A percentile compares a stretch with the other conserved stretches of the same genome.
Conservation (phyloP, 2,113 vertebrate genomes). For the Sapayoa aenigma region DNA sequence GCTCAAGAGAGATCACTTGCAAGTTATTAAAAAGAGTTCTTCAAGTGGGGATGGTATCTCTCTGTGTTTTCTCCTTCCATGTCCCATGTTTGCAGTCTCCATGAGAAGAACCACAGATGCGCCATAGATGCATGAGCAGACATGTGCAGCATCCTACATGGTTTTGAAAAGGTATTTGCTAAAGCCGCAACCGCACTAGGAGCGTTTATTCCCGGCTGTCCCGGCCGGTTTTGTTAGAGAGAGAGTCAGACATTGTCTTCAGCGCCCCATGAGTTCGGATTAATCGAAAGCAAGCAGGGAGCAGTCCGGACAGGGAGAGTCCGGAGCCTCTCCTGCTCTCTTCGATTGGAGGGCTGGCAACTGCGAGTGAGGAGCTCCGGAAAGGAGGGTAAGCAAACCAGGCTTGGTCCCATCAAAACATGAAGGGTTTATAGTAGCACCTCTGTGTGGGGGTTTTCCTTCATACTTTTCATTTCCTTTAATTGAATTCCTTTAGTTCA, state of each 20-base stretch:
- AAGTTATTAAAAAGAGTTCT: background rate
- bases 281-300: background rate
- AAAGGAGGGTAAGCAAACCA: background rate
- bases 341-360: background rate
- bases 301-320: rapidly evolving
- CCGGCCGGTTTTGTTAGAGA: background rate
- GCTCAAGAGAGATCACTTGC: background rate
- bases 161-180: background rate
- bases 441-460: rapidly evolving
- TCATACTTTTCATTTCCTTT: background rate
- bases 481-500: no score
- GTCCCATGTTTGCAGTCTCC: background rate
- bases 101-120: background rate
- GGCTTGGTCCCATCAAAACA: rapidly evolving
- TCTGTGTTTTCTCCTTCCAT: background rate
- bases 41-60: background rate
- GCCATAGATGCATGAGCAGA: background rate
- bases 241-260: background rate
- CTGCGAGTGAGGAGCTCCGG: rapidly evolving
- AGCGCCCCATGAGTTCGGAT: rapidly evolving
- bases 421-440: background rate
- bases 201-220: background rate
- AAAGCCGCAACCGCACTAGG: background rate
- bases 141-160: background rate
- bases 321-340: background rate